Evolutionary conservation across 2,797 vertebrate species (phyloP).

Genomic region (Sebastes flavidus): DNA sequence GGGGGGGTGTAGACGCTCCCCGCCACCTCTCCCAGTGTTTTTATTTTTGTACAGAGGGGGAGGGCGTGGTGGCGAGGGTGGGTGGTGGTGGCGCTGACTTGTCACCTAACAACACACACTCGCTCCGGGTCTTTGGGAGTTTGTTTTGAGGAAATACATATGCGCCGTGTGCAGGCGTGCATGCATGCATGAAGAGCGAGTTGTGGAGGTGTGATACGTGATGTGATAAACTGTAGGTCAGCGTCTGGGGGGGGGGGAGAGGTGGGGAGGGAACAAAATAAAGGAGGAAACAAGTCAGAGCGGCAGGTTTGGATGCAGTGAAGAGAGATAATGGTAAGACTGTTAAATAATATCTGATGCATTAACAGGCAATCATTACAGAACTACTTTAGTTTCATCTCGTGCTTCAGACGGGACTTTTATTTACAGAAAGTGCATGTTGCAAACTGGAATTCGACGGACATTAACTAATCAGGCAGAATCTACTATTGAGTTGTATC

Average conservation of each 20-base stretch:
- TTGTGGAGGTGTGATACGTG: conserved; percentile 40
- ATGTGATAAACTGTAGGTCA: conserved; percentile 44
- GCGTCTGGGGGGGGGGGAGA: background rate
- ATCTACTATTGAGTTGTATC: background rate
- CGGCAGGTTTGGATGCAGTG: background rate
- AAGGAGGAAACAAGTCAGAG: background rate
- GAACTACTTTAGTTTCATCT: background rate
- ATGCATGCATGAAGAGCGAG: conserved; percentile 42
- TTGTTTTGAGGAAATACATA: conserved; percentile 69
- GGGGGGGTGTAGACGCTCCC: conserved; percentile 27
- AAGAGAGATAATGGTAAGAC: background rate
- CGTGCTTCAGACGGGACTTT: background rate
- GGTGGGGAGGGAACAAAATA: background rate
- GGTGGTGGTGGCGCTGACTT: background rate
- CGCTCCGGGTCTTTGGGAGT: conserved; percentile 55
- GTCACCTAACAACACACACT: conserved; percentile 62
- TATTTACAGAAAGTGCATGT: background rate
- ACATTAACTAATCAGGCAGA: background rate
- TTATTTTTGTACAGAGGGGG: conserved; percentile 47
- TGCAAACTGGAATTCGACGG: background rate
- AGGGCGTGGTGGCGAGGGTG: background rate
- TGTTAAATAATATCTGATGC: background rate
- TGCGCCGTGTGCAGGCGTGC: conserved; percentile 54
- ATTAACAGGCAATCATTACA: background rate
- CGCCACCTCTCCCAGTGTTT: conserved; percentile 51